Evolutionary conservation across 2,797 vertebrate genomes (phyloP).

Genomic region (Poeciliopsis gracilis): DNA sequence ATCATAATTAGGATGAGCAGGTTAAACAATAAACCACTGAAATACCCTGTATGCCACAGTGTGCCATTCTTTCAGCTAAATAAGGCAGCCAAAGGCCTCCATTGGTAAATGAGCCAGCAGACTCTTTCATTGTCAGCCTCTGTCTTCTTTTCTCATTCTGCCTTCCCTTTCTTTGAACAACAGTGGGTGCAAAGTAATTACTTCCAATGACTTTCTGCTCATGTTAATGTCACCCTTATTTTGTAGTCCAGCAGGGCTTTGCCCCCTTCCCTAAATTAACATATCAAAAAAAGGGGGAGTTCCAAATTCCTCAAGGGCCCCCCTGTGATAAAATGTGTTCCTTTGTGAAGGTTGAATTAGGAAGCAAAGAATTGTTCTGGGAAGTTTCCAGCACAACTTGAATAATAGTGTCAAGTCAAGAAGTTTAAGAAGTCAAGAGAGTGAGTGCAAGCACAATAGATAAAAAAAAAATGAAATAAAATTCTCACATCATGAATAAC

Average conservation of each 20-base stretch:
- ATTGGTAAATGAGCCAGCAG: slow-evolving; percentile 65
- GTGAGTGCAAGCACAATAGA: slow-evolving; percentile 13
- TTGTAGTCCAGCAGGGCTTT: slow-evolving; percentile 10
- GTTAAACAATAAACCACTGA: slow-evolving; percentile 61
- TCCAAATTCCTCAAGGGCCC: slow-evolving; percentile 33
- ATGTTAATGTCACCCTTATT: slow-evolving; percentile 34
- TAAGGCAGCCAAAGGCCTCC: slow-evolving; percentile 56
- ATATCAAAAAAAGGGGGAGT: slow-evolving; percentile 10
- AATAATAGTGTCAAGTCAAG: slow-evolving; percentile 40
- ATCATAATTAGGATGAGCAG: slow-evolving; percentile 68
- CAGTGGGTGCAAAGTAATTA: slow-evolving; percentile 34
- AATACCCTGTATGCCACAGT: slow-evolving; percentile 45
- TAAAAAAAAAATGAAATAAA: slow-evolving; percentile 4
- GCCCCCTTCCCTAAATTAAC: neutral
- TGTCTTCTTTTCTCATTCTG: neutral
- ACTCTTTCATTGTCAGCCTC: slow-evolving; percentile 38
- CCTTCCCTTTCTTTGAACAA: slow-evolving; percentile 26
- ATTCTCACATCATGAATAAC: slow-evolving; percentile 11
- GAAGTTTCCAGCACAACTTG: slow-evolving; percentile 36
- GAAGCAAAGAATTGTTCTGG: slow-evolving; percentile 17
- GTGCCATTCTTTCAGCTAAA: slow-evolving; percentile 34
- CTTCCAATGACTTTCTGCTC: slow-evolving; percentile 24
- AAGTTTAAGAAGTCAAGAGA: slow-evolving; percentile 38
- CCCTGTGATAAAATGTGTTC: slow-evolving; percentile 10
- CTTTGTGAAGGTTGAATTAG: slow-evolving; percentile 31